These are phyloP conservation scores for Apostichopus californicus DNA, from an alignment of 35 echinoderm and acorn worm genomes.

Conservation along the genomic window DNA sequence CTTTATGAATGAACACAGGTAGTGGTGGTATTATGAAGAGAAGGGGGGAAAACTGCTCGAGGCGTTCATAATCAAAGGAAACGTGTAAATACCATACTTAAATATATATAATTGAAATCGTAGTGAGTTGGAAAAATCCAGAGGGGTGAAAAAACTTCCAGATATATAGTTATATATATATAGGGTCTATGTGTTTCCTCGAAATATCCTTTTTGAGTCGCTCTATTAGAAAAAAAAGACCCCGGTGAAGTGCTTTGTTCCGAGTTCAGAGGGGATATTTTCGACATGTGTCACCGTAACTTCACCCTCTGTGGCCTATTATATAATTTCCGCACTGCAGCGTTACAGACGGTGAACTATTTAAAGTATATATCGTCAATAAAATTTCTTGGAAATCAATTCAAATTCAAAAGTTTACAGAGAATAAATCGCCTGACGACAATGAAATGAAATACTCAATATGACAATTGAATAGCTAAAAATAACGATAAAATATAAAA, in stretches of 20 bases:
- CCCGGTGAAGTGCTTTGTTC: too few relatives aligned
- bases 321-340: constrained; percentile 22
- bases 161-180: too few relatives aligned
- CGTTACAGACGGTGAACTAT: not conserved
- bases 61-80: not conserved
- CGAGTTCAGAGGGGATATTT: not conserved
- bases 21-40: not conserved
- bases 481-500: not conserved
- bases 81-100: too few relatives aligned
- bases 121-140: too few relatives aligned
- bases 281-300: constrained; percentile 13
- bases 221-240: too few relatives aligned
- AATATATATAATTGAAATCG: too few relatives aligned
- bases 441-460: not conserved
- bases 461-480: constrained; percentile 15
- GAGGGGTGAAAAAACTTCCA: too few relatives aligned
- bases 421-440: not conserved
- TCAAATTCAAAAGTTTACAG: not conserved
- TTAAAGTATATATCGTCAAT: not conserved
- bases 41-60: not conserved
- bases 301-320: constrained; percentile 1
- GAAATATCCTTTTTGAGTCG: too few relatives aligned
- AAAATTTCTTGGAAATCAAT: not conserved
- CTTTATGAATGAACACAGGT: not conserved
- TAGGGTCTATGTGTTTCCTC: too few relatives aligned